Conservation (phyloP, 2,888 invertebrate species). For the Meandrusa payeni region DNA sequence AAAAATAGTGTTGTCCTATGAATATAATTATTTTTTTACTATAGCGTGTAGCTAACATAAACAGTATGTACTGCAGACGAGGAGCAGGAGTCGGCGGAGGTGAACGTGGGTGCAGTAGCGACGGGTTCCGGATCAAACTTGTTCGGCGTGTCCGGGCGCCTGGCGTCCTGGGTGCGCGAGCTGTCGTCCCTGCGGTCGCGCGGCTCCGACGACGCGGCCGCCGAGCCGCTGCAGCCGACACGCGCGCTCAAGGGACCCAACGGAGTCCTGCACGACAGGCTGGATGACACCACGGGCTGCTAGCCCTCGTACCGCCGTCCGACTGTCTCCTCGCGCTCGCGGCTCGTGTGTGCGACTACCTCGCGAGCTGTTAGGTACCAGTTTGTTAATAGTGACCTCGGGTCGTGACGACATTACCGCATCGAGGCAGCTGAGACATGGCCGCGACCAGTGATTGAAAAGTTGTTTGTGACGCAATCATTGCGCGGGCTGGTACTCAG, state of each 20-base stretch:
- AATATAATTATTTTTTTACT: too few species aligned
- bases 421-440: too few species aligned
- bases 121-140: conserved; percentile 72
- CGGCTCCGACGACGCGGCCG: conserved; percentile 61
- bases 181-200: conserved; percentile 69
- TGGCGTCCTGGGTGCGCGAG: conserved; percentile 76
- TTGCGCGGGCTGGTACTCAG: too few species aligned
- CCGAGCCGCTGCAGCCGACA: conserved; percentile 47
- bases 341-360: background rate
- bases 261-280: conserved; percentile 42
- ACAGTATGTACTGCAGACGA: conserved; percentile 47
- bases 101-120: conserved; percentile 73
- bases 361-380: too few species aligned
- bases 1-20: too few species aligned
- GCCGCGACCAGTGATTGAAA: too few species aligned
- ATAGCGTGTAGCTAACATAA: background rate
- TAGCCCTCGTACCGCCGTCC: conserved; percentile 16
- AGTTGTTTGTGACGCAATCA: too few species aligned
- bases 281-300: conserved; percentile 33
- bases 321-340: background rate
- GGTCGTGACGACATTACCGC: too few species aligned
- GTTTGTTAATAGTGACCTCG: too few species aligned
- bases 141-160: conserved; percentile 75
- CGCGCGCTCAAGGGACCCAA: conserved; percentile 43
- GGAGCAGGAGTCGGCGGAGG: conserved; percentile 62